Conservation (phyloP, 2,113 vertebrate species). For the Python bivittatus region DNA sequence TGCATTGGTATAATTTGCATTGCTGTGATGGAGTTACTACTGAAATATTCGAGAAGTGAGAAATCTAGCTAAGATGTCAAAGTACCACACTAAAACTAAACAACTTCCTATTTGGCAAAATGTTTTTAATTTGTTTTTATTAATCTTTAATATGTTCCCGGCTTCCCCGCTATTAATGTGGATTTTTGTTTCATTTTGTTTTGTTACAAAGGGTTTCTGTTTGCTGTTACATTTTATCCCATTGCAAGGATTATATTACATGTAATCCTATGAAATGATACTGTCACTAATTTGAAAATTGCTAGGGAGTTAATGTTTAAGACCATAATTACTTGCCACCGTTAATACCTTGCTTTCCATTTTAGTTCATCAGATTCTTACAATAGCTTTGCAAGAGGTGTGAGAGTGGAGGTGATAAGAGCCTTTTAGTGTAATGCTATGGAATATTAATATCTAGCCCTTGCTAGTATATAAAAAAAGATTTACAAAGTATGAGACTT, state of each 20-base stretch:
- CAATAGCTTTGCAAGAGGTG: slow-evolving; percentile 9
- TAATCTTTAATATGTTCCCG: slow-evolving; percentile 53
- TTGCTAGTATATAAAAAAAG: slow-evolving; percentile 30
- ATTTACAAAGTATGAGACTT: slow-evolving; percentile 39
- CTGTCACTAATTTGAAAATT: slow-evolving; percentile 74
- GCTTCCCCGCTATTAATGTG: slow-evolving; percentile 48
- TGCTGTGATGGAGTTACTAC: fast-evolving
- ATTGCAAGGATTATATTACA: slow-evolving; percentile 57
- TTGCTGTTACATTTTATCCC: slow-evolving; percentile 67
- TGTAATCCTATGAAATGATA: slow-evolving; percentile 68
- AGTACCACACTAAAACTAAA: slow-evolving; percentile 2
- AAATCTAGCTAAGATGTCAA: background rate
- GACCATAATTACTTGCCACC: slow-evolving; percentile 63
- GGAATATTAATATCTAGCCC: slow-evolving; percentile 36
- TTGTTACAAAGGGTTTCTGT: slow-evolving; percentile 48
- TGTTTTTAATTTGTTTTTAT: slow-evolving; percentile 53
- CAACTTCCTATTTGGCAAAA: slow-evolving; percentile 49
- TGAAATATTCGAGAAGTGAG: slow-evolving; percentile 11
- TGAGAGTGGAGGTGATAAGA: slow-evolving; percentile 20
- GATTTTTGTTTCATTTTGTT: slow-evolving; percentile 53
- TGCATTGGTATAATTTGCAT: background rate
- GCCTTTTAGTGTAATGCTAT: slow-evolving; percentile 31
- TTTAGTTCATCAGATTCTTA: slow-evolving; percentile 40
- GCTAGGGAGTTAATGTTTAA: slow-evolving; percentile 67
- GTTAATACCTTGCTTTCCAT: slow-evolving; percentile 62